Evolutionary conservation across 2,888 invertebrate species (phyloP), one percentile per base, ranked within the genome.

Genomic region (Eremobia ochroleuca): DNA sequence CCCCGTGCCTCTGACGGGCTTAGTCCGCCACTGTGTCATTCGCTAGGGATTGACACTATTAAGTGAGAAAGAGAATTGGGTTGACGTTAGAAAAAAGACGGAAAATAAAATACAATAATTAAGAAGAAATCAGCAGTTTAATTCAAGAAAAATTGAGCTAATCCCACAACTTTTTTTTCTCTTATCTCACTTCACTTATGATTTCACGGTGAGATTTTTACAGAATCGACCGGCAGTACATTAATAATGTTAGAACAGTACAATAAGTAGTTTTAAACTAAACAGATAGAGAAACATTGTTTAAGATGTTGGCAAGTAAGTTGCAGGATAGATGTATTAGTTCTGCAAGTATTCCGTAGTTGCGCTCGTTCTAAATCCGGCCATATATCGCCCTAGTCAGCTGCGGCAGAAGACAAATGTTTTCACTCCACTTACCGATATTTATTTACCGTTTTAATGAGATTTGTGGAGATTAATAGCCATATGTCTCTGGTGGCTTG

Each of bases 381-480:
- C 67, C 66, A 77, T 86, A 86, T 28, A 76, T 78, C 75, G 83
- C 71, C 25, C 28, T 58, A 66, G 49, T 64, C 72, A 64, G 73
- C 69, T 72, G 73, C 13, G 67, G 13, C 61, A 55, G 49, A 86
- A 85, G 87, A 89, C 74, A 81, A 85, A 88, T 87, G 86, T 74
- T 79, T 79, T 72, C 79, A 85, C 81, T 81, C 87, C 67, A 90
- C 85, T 85, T 89, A 79, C 72, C 37, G 77, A 81, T 79, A 77
- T 82, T 85, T 88, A 87, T 87, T 78, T 88, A 84, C 85, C 86
- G 85, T 90, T 90, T 82, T 83, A 82, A 83, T 76, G 66, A 82
- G 86, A 84, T 82, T 82, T 81, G 82, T 85, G 76, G 49, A 46
- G 73, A 66, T 65, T 46, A 74, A 74, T 70, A 62, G 69, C 61